Conservation (phyloP, 2,113 vertebrate species). For the Nicator chloris region DNA sequence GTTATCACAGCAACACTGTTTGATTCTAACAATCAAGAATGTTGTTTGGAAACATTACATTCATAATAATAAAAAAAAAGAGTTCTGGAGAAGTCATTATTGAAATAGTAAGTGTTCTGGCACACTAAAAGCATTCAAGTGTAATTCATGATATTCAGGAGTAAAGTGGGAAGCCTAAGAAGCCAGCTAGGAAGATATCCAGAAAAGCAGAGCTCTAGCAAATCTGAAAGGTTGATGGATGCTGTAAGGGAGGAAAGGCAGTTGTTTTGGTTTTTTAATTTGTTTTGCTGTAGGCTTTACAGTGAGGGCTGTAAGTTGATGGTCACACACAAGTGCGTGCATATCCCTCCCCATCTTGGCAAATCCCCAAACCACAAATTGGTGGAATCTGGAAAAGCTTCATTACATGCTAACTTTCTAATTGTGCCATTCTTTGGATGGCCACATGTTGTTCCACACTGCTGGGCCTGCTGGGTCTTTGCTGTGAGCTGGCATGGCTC, state of each 20-base stretch:
- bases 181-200: slow-evolving; percentile 27
- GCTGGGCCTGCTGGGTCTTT: neutral
- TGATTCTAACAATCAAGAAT: slow-evolving; percentile 36
- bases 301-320: neutral
- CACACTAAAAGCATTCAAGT: neutral
- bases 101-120: slow-evolving; percentile 56
- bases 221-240: slow-evolving; percentile 4
- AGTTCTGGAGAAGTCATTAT: slow-evolving; percentile 57
- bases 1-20: slow-evolving; percentile 46
- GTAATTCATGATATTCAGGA: slow-evolving; percentile 51
- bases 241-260: neutral
- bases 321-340: neutral
- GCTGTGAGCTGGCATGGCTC: neutral
- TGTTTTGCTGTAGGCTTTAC: neutral
- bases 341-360: neutral
- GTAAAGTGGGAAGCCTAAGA: slow-evolving; percentile 31
- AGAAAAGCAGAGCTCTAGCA: slow-evolving; percentile 11
- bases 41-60: slow-evolving; percentile 60
- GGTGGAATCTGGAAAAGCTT: neutral
- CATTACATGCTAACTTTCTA: neutral
- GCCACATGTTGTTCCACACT: neutral
- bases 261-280: neutral
- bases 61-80: slow-evolving; percentile 15
- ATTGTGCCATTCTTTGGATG: neutral
- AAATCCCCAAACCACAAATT: neutral